Evolutionary conservation across 2,113 vertebrate genomes (phyloP), one percentile per base, ranked within the genome.

Genomic region (Calyptommatus sinebrachiatus): DNA sequence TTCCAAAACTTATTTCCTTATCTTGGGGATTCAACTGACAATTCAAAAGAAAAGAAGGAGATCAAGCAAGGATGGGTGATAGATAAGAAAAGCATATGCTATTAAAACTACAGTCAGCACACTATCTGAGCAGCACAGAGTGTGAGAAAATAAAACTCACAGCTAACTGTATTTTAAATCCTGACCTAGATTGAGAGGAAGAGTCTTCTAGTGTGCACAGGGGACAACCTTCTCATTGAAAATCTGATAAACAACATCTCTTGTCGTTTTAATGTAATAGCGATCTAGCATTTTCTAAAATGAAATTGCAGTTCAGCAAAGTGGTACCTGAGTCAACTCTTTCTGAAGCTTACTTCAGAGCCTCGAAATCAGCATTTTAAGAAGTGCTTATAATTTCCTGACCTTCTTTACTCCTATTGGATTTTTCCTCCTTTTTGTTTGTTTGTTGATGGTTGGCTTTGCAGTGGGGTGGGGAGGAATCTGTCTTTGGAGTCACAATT

Each of bases 111-210:
- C 69, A 78, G 82, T 79, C 83, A 75, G 78, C 77, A 74, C 78
- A 84, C 77, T 89, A 88, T 88, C 87, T 88, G 8, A 92, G 89
- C 84, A 81, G 72, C 84, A n/a, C 11, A 31, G 35, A 62, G n/a
- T 50, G 62, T 79, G 86, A 87, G 85, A 88, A 91, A 90, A 90
- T 91, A 78, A 90, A 92, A 71, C 84, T 77, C 87, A 67, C 7
- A 0, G 80, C 80, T 92, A 91, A 93, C 87, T 90, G 84, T 88
- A 74, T 89, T 90, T 83, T 90, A 90, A 90, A 91, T 85, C 83
- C 89, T 89, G 85, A 84, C 85, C 83, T 90, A 83, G 84, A 65
- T 77, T 83, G 88, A 88, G 90, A 85, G 50, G 60, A 90, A 90
- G 73, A 79, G 86, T 91, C 90, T 88, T 90, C 83, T 85, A 87